Conservation (phyloP, 2,888 invertebrate species). For the Andrena flavipes region DNA sequence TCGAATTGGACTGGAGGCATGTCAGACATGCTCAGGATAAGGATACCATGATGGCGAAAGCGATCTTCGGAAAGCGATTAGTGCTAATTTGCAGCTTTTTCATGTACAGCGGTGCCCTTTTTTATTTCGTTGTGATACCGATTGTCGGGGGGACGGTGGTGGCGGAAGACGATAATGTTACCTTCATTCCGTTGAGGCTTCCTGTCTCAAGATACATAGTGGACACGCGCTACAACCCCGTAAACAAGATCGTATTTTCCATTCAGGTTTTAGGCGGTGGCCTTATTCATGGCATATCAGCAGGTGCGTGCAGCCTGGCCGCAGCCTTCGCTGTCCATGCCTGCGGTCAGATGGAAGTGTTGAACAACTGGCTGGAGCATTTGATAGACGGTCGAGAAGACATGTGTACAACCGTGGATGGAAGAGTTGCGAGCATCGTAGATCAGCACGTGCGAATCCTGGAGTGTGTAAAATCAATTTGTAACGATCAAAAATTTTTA, state of each 20-base stretch:
- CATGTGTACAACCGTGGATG: neutral
- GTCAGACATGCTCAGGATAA: slow-evolving; percentile 53
- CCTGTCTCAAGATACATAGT: slow-evolving; percentile 54
- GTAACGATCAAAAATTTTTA: too few species aligned
- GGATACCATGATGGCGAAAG: slow-evolving; percentile 70
- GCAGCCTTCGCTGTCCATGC: slow-evolving; percentile 68
- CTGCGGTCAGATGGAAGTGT: slow-evolving; percentile 68
- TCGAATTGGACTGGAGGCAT: slow-evolving; percentile 73
- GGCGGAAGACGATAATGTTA: slow-evolving; percentile 48
- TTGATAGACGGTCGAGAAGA: slow-evolving; percentile 46
- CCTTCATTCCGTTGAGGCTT: slow-evolving; percentile 40
- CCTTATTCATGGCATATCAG: slow-evolving; percentile 48
- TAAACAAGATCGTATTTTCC: slow-evolving; percentile 63
- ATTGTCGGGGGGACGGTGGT: neutral
- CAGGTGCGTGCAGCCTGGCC: slow-evolving; percentile 58
- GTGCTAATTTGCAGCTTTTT: slow-evolving; percentile 47
- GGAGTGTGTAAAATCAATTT: slow-evolving; percentile 37
- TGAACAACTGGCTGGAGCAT: slow-evolving; percentile 53
- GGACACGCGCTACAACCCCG: slow-evolving; percentile 54
- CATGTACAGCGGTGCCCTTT: slow-evolving; percentile 54
- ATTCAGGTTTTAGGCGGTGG: slow-evolving; percentile 52
- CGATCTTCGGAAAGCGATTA: slow-evolving; percentile 68
- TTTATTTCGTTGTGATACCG: slow-evolving; percentile 44
- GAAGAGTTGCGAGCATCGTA: slow-evolving; percentile 54
- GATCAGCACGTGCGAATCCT: slow-evolving; percentile 54